Evolutionary conservation across 2,888 invertebrate species (phyloP).

Genomic region (Noctuana brunneofusca): DNA sequence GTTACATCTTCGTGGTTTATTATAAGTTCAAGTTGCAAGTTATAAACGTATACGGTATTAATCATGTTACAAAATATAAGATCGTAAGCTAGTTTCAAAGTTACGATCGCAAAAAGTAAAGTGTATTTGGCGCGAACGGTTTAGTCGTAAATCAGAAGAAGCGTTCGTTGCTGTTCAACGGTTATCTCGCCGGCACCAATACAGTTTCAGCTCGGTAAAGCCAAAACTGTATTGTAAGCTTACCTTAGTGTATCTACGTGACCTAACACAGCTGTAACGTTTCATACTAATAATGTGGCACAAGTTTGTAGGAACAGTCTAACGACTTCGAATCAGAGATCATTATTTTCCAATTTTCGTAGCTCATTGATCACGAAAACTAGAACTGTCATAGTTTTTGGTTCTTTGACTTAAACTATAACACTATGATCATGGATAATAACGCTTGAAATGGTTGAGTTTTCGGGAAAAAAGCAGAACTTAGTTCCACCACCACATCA

Average conservation of each 20-base stretch:
- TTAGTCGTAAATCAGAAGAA: slow-evolving; percentile 20
- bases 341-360: slow-evolving; percentile 3
- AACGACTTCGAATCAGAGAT: background rate
- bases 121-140: slow-evolving; percentile 23
- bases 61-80: slow-evolving; percentile 10
- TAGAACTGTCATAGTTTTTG: background rate
- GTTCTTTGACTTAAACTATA: background rate
- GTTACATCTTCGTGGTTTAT: background rate
- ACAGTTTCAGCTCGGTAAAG: slow-evolving; percentile 13
- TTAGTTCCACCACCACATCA: no score
- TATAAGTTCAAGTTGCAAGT: background rate
- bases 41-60: background rate
- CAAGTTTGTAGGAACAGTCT: background rate
- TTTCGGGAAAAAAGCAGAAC: no score
- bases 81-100: slow-evolving; percentile 10
- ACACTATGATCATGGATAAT: no score
- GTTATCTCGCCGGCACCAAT: slow-evolving; percentile 8
- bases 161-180: background rate
- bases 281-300: background rate
- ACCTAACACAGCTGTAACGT: background rate
- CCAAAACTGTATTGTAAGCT: slow-evolving; percentile 7
- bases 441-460: no score
- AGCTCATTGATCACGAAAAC: background rate
- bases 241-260: background rate
- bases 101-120: slow-evolving; percentile 21